Evolutionary conservation across 2,113 vertebrate species (phyloP).

Genomic region (Syrrhaptes paradoxus): DNA sequence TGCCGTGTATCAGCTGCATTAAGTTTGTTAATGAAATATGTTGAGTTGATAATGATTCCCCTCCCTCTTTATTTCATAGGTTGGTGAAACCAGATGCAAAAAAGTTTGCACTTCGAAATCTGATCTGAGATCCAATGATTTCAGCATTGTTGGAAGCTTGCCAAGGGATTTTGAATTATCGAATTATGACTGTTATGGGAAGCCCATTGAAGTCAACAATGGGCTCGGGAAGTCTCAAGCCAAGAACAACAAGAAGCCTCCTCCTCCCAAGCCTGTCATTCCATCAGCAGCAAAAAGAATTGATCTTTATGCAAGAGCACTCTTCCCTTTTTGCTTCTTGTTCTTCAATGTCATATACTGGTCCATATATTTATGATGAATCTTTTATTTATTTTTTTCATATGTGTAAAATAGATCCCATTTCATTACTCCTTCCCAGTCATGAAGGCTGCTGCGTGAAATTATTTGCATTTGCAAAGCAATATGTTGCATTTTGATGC

Average conservation of each 20-base stretch:
- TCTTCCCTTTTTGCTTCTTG: constrained; percentile 98
- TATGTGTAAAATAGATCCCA: constrained; percentile 62
- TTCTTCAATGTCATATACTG: constrained; percentile 99
- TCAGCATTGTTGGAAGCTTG: constrained; percentile 98
- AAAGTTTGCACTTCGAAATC: constrained; percentile 99
- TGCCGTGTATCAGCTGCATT: constrained; percentile 17
- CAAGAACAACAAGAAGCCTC: constrained; percentile 92
- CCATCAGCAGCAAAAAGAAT: constrained; percentile 95
- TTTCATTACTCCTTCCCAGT: constrained; percentile 59
- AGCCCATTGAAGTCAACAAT: constrained; percentile 89
- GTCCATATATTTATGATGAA: constrained; percentile 96
- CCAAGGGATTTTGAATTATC: constrained; percentile 98
- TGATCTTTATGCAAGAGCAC: constrained; percentile 92
- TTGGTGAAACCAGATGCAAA: constrained; percentile 95
- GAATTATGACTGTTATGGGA: constrained; percentile 99
- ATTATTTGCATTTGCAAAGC: constrained; percentile 78
- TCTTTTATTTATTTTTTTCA: constrained; percentile 39
- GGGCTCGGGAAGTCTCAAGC: constrained; percentile 85
- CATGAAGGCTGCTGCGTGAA: constrained; percentile 72
- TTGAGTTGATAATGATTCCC: neutral
- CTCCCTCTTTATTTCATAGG: constrained; percentile 77
- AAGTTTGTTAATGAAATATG: constrained; percentile 10
- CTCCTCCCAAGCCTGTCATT: constrained; percentile 94
- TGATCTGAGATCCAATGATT: constrained; percentile 95
- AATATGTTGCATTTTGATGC: constrained; percentile 79